These are phyloP conservation scores for Ypsolopha sequella DNA, from an alignment of 2,888 invertebrate genomes.

Conservation along the genomic window DNA sequence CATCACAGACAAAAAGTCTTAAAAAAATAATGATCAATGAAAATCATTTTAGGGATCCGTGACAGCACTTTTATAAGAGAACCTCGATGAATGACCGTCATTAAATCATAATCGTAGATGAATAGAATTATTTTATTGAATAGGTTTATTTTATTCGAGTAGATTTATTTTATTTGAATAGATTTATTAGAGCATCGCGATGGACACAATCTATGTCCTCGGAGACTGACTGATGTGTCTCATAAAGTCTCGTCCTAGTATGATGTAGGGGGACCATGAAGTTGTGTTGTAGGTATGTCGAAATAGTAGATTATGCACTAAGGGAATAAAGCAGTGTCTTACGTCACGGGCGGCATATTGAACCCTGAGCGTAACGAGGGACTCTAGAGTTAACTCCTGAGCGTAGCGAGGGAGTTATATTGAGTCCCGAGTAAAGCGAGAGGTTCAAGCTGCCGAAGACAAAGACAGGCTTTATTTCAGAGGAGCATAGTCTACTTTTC, in stretches of 20 bases:
- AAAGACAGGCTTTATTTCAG: no score
- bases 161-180: slow-evolving; percentile 2
- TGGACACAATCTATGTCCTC: neutral
- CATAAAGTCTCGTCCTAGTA: neutral
- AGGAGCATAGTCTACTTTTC: no score
- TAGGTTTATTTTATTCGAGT: neutral
- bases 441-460: no score
- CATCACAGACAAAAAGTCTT: neutral
- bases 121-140: slow-evolving; percentile 1
- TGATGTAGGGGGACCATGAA: neutral
- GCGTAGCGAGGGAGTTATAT: no score
- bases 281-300: neutral
- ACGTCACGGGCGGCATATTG: no score
- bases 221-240: neutral
- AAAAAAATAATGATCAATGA: neutral
- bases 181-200: neutral
- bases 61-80: neutral
- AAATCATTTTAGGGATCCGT: neutral
- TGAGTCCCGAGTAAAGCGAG: no score
- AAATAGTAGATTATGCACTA: neutral
- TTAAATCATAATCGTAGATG: slow-evolving; percentile 4
- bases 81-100: slow-evolving; percentile 2
- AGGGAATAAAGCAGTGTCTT: no score
- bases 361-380: no score
- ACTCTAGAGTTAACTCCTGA: no score